Evolutionary conservation across 2,113 vertebrate genomes (phyloP).

Genomic region (Sylvilagus bachmani): DNA sequence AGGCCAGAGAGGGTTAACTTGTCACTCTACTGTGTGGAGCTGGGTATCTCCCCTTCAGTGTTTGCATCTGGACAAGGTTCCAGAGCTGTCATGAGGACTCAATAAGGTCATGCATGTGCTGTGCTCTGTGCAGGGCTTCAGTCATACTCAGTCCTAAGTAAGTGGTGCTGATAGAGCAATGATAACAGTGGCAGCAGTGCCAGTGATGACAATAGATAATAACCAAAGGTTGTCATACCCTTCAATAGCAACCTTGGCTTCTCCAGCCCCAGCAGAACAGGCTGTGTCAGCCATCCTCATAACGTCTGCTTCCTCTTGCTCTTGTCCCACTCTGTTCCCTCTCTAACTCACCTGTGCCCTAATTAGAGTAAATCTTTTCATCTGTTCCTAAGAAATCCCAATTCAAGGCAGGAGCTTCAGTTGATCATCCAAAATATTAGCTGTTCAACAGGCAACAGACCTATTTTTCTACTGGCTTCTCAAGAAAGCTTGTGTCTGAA

Average conservation of each 20-base stretch:
- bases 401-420: neutral
- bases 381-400: neutral
- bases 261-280: accelerated
- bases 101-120: neutral
- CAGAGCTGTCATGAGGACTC: neutral
- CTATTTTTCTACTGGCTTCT: neutral
- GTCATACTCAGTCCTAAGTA: neutral
- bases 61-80: neutral
- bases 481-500: neutral
- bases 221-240: neutral
- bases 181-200: neutral
- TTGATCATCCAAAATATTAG: neutral
- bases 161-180: neutral
- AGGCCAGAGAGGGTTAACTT: neutral
- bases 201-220: neutral
- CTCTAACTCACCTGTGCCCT: neutral
- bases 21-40: neutral
- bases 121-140: neutral
- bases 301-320: neutral
- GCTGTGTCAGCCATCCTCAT: neutral
- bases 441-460: neutral
- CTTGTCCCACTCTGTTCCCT: neutral
- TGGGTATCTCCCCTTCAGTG: neutral
- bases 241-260: neutral
- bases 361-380: neutral